Evolutionary conservation across 2,888 invertebrate genomes (phyloP).

Genomic region (Drosophila pullipes): DNA sequence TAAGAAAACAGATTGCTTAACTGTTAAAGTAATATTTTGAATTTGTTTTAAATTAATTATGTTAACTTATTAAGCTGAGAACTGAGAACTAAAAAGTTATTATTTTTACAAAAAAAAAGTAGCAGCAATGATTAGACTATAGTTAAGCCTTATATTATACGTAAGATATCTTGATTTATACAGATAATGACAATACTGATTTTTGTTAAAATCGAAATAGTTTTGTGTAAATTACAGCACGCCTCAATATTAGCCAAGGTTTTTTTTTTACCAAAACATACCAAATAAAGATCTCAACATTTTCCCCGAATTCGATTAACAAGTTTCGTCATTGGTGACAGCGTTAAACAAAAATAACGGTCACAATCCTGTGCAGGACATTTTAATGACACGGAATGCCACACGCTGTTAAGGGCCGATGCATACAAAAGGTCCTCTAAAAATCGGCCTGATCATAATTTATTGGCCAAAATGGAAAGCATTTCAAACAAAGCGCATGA

Average conservation of each 20-base stretch:
- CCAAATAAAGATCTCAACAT: conserved; percentile 13
- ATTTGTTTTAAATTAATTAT: neutral
- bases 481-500: conserved; percentile 40
- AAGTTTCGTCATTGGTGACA: neutral
- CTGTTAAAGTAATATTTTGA: neutral
- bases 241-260: no score
- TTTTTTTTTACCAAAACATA: no score
- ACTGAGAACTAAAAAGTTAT: neutral
- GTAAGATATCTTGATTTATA: neutral
- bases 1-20: neutral
- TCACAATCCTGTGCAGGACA: conserved; percentile 37
- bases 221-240: neutral
- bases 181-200: neutral
- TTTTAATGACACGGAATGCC: conserved; percentile 42
- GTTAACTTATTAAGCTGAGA: neutral
- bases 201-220: neutral
- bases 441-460: conserved; percentile 82
- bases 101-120: neutral
- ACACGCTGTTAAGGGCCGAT: conserved; percentile 27
- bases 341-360: conserved; percentile 30
- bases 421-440: conserved; percentile 45
- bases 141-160: no score
- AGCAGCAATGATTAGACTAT: neutral
- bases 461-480: conserved; percentile 72
- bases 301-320: conserved; percentile 20